Evolutionary conservation across 2,797 vertebrate genomes (phyloP), one percentile per base, ranked within the genome.

Genomic region (Rhincodon typus): DNA sequence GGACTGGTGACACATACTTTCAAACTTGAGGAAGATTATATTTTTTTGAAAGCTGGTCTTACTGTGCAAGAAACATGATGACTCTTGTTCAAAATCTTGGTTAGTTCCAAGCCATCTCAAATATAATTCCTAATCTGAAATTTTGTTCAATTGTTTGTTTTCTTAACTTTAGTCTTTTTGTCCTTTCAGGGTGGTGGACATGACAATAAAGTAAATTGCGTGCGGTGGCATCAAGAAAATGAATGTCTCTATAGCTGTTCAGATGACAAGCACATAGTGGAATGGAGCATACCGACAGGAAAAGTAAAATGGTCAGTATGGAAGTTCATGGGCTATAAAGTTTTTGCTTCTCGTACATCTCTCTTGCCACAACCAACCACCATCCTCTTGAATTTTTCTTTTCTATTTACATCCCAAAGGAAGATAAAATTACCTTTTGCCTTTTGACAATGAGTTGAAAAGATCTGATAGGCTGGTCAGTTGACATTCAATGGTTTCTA

Each of bases 261-360:
- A 97, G 98, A 99, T 82, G 99, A 99, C 97, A 98, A 98, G 91
- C 97, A 99, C 97, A 99, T 99, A 23, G 97, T 98, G 69, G 99
- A 99, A 97, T 99, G 99, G 99, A 99, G 98, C 97, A 97, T 98
- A 98, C 98, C 98, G 98, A 98, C 98, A 0, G 99, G 98, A 96
- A 99, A 98, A 98, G 98, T 98, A 0, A 98, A 98, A 96, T 99
- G 99, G 99, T 99, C 86, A 98, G 97, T 82, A 38, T 8, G 50
- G 50, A 46, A 57, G n/a, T 91, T 34, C 30, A 30, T 1, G 0
- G n/a, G 88, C 53, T 94, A 25, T 42, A 1, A 25, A 70, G 27
- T 72, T 70, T 72, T 27, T 12, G 50, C 17, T 38, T 17, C n/a
- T 34, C 15, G 0, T 27, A 27, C 6, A 17, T 72, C 42, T 19